Base-by-base conservation (phyloP, 2,797 vertebrate genomes). In the Glossophaga mutica region DNA sequence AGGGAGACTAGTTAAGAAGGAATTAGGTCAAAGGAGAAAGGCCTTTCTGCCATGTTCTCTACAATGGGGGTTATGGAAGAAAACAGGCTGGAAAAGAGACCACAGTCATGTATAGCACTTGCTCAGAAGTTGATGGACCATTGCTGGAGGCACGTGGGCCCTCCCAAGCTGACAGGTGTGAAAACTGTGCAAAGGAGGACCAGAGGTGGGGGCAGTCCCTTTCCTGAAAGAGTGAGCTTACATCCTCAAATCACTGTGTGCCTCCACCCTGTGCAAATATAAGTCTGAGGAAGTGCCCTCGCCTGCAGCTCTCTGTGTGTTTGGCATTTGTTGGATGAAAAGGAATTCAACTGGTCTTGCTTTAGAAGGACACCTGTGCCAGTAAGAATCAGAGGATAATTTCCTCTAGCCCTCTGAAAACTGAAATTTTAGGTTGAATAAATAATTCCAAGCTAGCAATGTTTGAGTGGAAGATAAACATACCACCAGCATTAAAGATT, bases 91-190 rank as follows among this genome's bases (percentile, higher is more conserved):
- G 59, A 68, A 48, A 48, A 84, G 55, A 37, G 34, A 48, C 37
- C 32, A 70, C 8, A 68, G 16, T 32, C 4, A n/a, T n/a, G 14
- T 16, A 19, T 7, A 84, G 79, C 21, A 32, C 29, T 92, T 74
- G 59, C 39, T 89, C 50, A 57, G 76, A 94, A 50, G 15, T 50
- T n/a, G 2, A 22, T 57, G 32, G 71, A 42, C 42, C 18, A 19
- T 78, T 22, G 52, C 55, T 46, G 81, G 46, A 57, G 10, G 10
- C 5, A 8, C 0, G 5, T 67, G 57, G 14, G 14, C 50, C 59
- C 59, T 86, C 42, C 21, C 29, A 91, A 83, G 39, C 48, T 74
- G 74, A 26, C 93, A 96, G 90, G 22, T 94, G 85, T 92, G 65
- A 76, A 77, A 79, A 65, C 19, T 52, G 14, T 79, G 7, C 18